phyloP scores from a whole-genome alignment of 2,113 vertebrate genomes.

The Phainopepla nitens region DNA sequence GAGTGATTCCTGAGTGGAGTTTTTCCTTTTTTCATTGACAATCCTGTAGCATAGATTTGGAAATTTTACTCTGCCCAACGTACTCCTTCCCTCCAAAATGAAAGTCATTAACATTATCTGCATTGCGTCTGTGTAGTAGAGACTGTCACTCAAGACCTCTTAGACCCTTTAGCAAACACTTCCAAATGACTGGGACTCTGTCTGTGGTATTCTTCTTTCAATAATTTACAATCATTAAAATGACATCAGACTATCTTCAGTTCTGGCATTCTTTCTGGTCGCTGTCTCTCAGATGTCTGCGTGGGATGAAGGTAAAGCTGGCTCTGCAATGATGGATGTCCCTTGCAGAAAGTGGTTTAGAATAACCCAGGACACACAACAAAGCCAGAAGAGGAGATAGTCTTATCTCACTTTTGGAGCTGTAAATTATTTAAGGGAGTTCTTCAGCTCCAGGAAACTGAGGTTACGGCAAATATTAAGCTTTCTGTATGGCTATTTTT shows the following conservation, averaged over 20 bases:
- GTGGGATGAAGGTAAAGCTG: constrained; percentile 42
- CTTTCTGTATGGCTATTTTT: constrained; percentile 61
- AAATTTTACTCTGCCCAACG: background rate
- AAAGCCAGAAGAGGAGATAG: constrained; percentile 28
- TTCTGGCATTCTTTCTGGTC: constrained; percentile 22
- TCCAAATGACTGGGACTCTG: background rate
- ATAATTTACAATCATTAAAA: constrained; percentile 52
- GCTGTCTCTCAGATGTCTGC: constrained; percentile 19
- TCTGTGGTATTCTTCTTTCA: constrained; percentile 18
- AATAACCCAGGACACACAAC: background rate
- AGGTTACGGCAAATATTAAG: constrained; percentile 60
- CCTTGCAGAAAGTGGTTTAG: constrained; percentile 34
- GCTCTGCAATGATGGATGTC: constrained; percentile 49
- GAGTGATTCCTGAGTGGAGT: background rate
- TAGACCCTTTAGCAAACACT: constrained; percentile 19
- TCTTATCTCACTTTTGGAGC: constrained; percentile 58
- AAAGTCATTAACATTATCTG: constrained; percentile 21
- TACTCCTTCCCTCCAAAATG: background rate
- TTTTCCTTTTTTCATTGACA: background rate
- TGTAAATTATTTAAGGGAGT: constrained; percentile 62
- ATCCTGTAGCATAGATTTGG: background rate
- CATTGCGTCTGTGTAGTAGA: background rate
- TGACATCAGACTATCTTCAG: constrained; percentile 49
- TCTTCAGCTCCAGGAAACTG: constrained; percentile 53
- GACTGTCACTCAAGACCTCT: background rate